phyloP scores from a whole-genome alignment of 2,113 vertebrate species.

The Hemiprocne comata region DNA sequence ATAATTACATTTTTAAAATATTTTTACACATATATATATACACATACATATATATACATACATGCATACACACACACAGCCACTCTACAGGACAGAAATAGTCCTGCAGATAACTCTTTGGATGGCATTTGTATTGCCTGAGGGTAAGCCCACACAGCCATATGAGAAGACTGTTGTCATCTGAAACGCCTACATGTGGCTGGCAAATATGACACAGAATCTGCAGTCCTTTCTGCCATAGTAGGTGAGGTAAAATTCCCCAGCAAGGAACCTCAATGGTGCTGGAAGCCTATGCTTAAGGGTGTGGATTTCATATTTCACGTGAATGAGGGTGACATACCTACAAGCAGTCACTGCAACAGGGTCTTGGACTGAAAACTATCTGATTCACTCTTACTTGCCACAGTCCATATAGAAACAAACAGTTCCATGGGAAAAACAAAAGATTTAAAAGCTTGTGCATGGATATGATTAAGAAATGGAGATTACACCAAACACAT shows the following conservation, averaged over 20 bases:
- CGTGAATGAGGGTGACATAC: fast-evolving
- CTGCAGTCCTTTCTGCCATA: not conserved
- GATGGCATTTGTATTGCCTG: not conserved
- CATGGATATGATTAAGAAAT: not conserved
- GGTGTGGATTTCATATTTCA: not conserved
- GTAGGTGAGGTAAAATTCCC: not conserved
- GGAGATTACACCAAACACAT: not conserved
- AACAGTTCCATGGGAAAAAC: not conserved
- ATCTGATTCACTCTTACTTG: not conserved
- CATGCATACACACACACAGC: not conserved
- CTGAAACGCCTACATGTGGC: not conserved
- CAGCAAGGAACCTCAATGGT: not conserved
- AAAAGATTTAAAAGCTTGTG: not conserved
- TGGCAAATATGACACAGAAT: not conserved
- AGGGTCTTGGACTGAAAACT: not conserved
- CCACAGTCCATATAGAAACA: not conserved
- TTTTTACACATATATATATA: not conserved
- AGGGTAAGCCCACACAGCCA: not conserved
- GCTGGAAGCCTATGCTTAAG: not conserved
- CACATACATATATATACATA: too few relatives aligned
- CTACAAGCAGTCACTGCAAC: not conserved
- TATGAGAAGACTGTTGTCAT: not conserved
- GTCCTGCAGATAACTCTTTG: not conserved
- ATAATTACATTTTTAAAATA: not conserved
- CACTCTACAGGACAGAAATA: not conserved